Base-by-base conservation (phyloP, 2,888 invertebrate genomes). In the Drosophila multiciliata region DNA sequence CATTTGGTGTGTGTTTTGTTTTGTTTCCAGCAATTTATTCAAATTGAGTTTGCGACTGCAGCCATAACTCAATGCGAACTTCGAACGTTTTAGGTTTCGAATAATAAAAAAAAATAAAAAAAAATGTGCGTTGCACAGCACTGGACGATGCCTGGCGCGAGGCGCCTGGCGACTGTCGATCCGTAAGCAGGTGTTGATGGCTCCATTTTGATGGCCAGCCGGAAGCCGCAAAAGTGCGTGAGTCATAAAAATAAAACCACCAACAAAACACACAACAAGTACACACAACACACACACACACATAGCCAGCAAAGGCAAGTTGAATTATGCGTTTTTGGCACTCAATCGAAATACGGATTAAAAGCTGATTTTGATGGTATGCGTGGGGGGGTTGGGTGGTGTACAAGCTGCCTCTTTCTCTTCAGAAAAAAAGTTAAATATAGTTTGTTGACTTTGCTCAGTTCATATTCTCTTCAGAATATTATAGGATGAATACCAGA, bases 221-320 rank as follows among this genome's bases (percentile, higher is more conserved):
- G 89, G 85, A 89, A 85, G 89, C 89, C 85, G 82, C 89, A 85
- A 84, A 88, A 85, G 89, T 85, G 85, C 85, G 85, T 85, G 85
- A 85, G 85, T 89, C 85, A 87, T 85, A 85, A 87, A 85, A 85
- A 89, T 89, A 85, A 85, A 89, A 89, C 52, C 65, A 71, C 54
- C 73, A 77, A 75, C 29, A 52, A 52, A 62, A 65, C 38, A 42
- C 38, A 66, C 36, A 38, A 12, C 36, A 54, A 54, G 36, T 54
- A 65, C 45, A 33, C 20, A 52, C 17, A 55, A 58, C 12, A 62
- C 29, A 57, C 29, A 42, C 5, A 33, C 29, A 70, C 15, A 52
- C 4, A 35, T 1, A 40, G 40, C 9, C 9, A 40, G n/a, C 69
- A 50, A 49, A 66, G 15, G 61, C 77, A 86, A 81, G 66, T 81